Evolutionary conservation across 2,888 invertebrate species (phyloP).

Genomic region (Drosophila multiciliata): DNA sequence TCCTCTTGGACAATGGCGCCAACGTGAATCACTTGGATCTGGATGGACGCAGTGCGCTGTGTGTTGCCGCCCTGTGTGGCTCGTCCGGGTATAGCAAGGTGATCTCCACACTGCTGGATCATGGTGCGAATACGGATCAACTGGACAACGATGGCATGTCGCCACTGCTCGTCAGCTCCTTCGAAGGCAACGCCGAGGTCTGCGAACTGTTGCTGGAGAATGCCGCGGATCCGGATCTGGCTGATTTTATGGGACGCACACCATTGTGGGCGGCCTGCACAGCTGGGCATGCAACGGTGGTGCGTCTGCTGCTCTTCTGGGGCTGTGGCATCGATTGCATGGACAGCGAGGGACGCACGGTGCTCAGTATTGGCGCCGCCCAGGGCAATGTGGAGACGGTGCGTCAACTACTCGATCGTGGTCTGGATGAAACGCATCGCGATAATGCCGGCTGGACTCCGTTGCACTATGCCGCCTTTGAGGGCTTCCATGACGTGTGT

Average conservation of each 20-base stretch:
- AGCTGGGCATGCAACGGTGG: conserved; percentile 95
- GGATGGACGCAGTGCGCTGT: conserved; percentile 94
- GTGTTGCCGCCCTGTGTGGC: conserved; percentile 94
- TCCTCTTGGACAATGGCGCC: conserved; percentile 92
- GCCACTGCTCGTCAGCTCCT: conserved; percentile 94
- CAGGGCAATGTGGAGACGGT: conserved; percentile 96
- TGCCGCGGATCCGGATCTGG: conserved; percentile 96
- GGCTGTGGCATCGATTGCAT: conserved; percentile 97
- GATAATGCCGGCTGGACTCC: conserved; percentile 99
- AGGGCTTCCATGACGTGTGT: conserved; percentile 87
- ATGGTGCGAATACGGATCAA: conserved; percentile 92
- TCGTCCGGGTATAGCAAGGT: conserved; percentile 89
- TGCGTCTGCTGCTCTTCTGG: conserved; percentile 95
- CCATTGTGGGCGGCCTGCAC: conserved; percentile 97
- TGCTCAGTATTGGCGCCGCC: conserved; percentile 93
- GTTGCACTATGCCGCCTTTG: conserved; percentile 97
- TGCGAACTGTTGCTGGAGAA: conserved; percentile 96
- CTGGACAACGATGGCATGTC: conserved; percentile 95
- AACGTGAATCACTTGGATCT: conserved; percentile 94
- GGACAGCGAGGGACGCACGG: conserved; percentile 97
- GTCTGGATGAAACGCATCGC: conserved; percentile 93
- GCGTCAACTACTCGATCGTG: conserved; percentile 93
- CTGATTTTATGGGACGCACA: conserved; percentile 92
- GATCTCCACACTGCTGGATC: conserved; percentile 91
- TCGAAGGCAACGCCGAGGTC: conserved; percentile 96